Conservation (phyloP, 2,113 vertebrate species). For the Morone saxatilis region DNA sequence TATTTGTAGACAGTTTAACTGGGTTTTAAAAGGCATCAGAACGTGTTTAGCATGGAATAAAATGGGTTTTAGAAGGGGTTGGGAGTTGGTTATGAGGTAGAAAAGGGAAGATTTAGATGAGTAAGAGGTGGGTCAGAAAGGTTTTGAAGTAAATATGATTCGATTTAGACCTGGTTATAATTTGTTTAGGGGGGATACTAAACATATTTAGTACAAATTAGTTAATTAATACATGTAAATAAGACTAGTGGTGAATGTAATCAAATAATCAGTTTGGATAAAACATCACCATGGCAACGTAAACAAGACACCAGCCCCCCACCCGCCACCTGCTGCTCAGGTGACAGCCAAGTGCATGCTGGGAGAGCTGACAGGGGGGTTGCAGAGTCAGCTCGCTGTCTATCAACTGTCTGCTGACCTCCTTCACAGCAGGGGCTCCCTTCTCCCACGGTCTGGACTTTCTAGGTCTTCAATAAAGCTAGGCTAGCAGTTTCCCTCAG, state of each 20-base stretch:
- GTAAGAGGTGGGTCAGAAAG: too few species aligned
- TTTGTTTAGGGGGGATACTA: too few species aligned
- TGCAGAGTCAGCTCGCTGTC: background rate
- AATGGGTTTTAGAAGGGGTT: too few species aligned
- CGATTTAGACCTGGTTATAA: too few species aligned
- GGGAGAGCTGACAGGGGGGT: constrained; percentile 1
- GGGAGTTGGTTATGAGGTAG: too few species aligned
- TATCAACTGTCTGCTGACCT: background rate
- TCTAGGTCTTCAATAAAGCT: background rate
- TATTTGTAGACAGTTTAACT: too few species aligned
- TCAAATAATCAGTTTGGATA: background rate
- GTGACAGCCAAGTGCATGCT: constrained; percentile 38
- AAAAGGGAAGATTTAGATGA: too few species aligned
- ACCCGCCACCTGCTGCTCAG: constrained; percentile 37
- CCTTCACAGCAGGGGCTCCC: background rate
- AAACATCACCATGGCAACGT: constrained; percentile 4
- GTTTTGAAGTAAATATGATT: too few species aligned
- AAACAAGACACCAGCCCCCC: background rate
- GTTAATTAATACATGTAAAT: background rate
- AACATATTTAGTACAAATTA: too few species aligned
- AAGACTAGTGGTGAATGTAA: background rate
- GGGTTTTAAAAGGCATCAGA: too few species aligned
- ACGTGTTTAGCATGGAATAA: too few species aligned
- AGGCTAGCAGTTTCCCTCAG: background rate
- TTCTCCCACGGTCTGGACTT: background rate